These are phyloP conservation scores for Tenthredo distinguenda DNA, from an alignment of 2,888 invertebrate genomes.

Conservation along the genomic window DNA sequence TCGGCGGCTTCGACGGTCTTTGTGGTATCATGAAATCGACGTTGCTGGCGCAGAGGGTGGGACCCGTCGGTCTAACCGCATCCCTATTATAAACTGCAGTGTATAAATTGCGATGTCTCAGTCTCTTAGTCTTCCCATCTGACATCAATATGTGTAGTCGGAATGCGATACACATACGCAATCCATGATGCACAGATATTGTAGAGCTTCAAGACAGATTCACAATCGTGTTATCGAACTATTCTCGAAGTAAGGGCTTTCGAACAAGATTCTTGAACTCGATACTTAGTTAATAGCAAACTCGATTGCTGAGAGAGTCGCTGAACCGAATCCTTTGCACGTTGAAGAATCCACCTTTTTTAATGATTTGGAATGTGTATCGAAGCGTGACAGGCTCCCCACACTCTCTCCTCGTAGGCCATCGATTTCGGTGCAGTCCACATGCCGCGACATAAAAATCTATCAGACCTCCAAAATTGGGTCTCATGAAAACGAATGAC, in stretches of 20 bases:
- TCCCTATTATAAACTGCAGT: constrained; percentile 25
- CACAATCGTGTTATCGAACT: constrained; percentile 11
- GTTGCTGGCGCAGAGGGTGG: constrained; percentile 6
- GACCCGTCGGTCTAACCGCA: not conserved
- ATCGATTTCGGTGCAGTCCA: not conserved
- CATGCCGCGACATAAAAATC: not conserved
- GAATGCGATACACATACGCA: not conserved
- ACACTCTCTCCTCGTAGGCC: not conserved
- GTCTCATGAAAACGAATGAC: not conserved
- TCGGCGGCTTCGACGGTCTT: constrained; percentile 3
- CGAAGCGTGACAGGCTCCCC: not conserved
- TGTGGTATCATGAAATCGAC: constrained; percentile 22
- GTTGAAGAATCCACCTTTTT: not conserved
- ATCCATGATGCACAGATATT: not conserved
- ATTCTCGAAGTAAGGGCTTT: constrained; percentile 11
- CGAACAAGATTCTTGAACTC: not conserved
- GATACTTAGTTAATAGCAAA: constrained; percentile 1
- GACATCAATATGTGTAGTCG: constrained; percentile 7
- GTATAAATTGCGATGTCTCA: not conserved
- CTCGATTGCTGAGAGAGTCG: not conserved
- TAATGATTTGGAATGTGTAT: not conserved
- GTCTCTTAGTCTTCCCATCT: constrained; percentile 1
- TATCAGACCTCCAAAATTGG: not conserved
- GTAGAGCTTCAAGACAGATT: not conserved
- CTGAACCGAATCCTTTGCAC: not conserved